Evolutionary conservation across 2,113 vertebrate genomes (phyloP).

Genomic region (Sus scrofa): T2T-Sscrofa CM000821.6:15592001-15592500

Average conservation of each 20-base stretch:
- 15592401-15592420: neutral
- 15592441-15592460: neutral
- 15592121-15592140: neutral
- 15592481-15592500: neutral
- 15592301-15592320: neutral
- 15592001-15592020: too few relatives aligned
- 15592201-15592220: neutral
- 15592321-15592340: neutral
- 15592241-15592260: neutral
- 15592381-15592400: neutral
- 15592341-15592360: neutral
- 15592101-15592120: neutral
- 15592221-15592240: neutral
- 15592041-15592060: too few relatives aligned
- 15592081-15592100: conserved; percentile 1
- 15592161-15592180: neutral
- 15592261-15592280: neutral
- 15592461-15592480: neutral
- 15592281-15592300: neutral
- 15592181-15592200: conserved; percentile 11
- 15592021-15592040: too few relatives aligned
- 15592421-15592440: neutral
- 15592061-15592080: too few relatives aligned
- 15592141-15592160: neutral
- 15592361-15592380: neutral